Conservation (phyloP, 2,888 invertebrate species). For the Harpagoxenus sublaevis region DNA sequence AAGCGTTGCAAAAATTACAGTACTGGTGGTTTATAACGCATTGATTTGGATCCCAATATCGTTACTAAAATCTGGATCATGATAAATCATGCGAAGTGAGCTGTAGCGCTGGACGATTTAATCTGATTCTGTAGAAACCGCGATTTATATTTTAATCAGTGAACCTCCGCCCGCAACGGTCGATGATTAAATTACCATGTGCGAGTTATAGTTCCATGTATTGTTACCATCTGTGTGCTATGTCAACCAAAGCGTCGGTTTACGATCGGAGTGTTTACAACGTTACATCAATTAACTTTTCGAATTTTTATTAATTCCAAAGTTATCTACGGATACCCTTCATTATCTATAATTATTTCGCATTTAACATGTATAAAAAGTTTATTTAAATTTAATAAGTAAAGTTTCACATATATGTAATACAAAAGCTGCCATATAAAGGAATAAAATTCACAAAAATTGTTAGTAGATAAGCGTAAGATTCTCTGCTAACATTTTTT, state of each 20-base stretch:
- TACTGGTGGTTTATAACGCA: slow-evolving; percentile 4
- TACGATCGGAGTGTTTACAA: neutral
- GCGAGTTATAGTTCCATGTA: slow-evolving; percentile 69
- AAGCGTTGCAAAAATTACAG: neutral
- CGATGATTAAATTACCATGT: slow-evolving; percentile 71
- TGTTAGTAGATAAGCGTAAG: no score
- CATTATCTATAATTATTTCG: neutral
- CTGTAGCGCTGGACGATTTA: slow-evolving; percentile 62
- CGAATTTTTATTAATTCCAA: neutral
- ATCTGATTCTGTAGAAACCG: slow-evolving; percentile 66
- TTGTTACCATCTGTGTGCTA: slow-evolving; percentile 65
- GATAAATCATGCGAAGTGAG: slow-evolving; percentile 54
- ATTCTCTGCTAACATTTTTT: neutral
- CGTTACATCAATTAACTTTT: neutral
- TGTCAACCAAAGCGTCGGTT: slow-evolving; percentile 44
- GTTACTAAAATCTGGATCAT: slow-evolving; percentile 63
- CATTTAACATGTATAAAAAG: neutral
- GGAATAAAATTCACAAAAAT: no score
- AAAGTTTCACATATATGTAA: neutral
- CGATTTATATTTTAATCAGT: slow-evolving; percentile 79
- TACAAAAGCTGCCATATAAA: no score
- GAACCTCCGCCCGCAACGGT: slow-evolving; percentile 51
- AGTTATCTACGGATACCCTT: neutral
- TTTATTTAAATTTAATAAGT: neutral
- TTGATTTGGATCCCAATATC: slow-evolving; percentile 29